Conservation (phyloP, 2,797 vertebrate species). For the Esox masquinongy region DNA sequence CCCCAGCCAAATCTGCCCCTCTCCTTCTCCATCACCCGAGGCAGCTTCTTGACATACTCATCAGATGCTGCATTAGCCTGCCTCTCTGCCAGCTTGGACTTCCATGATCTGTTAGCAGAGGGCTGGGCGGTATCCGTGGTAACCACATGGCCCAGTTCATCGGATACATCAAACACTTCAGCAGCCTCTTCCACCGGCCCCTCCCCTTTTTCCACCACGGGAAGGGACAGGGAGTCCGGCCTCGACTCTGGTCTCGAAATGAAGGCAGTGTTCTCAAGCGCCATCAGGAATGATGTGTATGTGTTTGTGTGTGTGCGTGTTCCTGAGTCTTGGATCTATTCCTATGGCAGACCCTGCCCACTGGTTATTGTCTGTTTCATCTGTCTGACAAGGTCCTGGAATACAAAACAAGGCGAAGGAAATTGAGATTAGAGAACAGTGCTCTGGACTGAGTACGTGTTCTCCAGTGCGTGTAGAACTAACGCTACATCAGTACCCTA, state of each 20-base stretch:
- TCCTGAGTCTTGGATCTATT: conserved; percentile 41
- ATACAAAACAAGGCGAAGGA: conserved; percentile 38
- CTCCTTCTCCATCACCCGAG: conserved; percentile 67
- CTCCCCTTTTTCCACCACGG: conserved; percentile 72
- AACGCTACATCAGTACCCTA: not conserved
- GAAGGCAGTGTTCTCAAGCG: conserved; percentile 81
- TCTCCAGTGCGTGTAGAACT: not conserved
- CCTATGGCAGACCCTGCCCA: conserved; percentile 61
- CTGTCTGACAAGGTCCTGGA: conserved; percentile 60
- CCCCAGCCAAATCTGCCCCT: conserved; percentile 77
- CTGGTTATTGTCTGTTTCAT: conserved; percentile 62
- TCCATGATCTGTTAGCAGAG: conserved; percentile 63
- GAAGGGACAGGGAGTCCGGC: conserved; percentile 75
- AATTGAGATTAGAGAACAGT: not conserved
- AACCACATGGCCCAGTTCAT: conserved; percentile 75
- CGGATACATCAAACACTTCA: conserved; percentile 66
- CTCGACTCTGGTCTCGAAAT: conserved; percentile 75
- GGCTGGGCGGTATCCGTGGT: conserved; percentile 67
- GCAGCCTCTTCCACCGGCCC: conserved; percentile 63
- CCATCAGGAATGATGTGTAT: conserved; percentile 68
- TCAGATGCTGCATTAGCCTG: conserved; percentile 60
- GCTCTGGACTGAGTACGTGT: not conserved
- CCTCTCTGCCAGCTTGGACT: conserved; percentile 75
- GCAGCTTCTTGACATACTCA: conserved; percentile 68
- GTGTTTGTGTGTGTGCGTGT: conserved; percentile 26